Evolutionary conservation across 2,888 invertebrate species (phyloP).

Genomic region (Drosophila fungiperda): DNA sequence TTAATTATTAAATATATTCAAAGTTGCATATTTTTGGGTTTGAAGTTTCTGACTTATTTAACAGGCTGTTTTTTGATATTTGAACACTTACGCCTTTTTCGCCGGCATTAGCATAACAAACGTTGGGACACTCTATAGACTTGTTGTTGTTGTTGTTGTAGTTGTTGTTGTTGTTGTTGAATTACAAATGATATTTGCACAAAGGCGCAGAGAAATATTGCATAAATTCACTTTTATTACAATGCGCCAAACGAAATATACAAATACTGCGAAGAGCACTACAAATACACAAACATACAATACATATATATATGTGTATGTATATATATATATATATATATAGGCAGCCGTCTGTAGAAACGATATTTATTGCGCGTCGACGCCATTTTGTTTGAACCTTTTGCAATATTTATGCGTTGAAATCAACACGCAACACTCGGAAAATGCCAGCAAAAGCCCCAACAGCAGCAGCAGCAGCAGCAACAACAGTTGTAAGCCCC

Average conservation of each 20-base stretch:
- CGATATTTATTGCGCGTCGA: slow-evolving; percentile 79
- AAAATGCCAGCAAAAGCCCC: slow-evolving; percentile 48
- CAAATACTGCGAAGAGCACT: slow-evolving; percentile 31
- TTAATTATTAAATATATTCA: slow-evolving; percentile 62
- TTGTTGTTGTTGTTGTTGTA: slow-evolving; percentile 17
- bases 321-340: background rate
- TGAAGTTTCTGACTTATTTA: slow-evolving; percentile 14
- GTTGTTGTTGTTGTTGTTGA: slow-evolving; percentile 40
- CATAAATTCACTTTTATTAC: slow-evolving; percentile 81
- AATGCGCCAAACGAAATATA: slow-evolving; percentile 38
- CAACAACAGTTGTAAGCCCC: slow-evolving; percentile 35
- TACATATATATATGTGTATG: background rate
- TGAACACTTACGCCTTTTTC: slow-evolving; percentile 53
- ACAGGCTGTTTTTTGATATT: slow-evolving; percentile 29
- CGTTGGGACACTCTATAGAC: slow-evolving; percentile 45
- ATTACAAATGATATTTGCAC: slow-evolving; percentile 77
- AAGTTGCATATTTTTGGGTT: slow-evolving; percentile 23
- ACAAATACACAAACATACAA: slow-evolving; percentile 28
- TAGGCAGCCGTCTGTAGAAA: slow-evolving; percentile 34
- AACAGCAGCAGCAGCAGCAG: slow-evolving; percentile 21
- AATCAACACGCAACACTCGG: slow-evolving; percentile 77
- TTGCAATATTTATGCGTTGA: slow-evolving; percentile 80
- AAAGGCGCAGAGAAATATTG: slow-evolving; percentile 77
- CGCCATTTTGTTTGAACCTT: slow-evolving; percentile 79
- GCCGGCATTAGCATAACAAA: slow-evolving; percentile 73